Evolutionary conservation across 2,797 vertebrate genomes (phyloP).

Genomic region (Gallirallus australis): DNA sequence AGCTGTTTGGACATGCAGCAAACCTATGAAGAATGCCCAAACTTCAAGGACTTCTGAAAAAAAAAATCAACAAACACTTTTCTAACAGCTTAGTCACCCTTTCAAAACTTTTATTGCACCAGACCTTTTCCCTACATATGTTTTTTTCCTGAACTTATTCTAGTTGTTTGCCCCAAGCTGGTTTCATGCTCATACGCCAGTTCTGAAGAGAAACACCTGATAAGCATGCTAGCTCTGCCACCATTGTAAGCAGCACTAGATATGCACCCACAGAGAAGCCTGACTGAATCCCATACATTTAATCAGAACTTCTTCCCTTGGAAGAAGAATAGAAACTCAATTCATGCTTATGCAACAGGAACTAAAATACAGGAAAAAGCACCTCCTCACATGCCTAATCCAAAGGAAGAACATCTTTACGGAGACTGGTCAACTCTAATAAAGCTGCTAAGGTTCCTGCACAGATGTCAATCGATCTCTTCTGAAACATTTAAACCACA

Average conservation of each 20-base stretch:
- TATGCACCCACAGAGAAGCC: background rate
- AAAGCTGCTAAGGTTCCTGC: background rate
- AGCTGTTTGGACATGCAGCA: background rate
- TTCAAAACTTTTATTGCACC: background rate
- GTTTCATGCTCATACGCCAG: background rate
- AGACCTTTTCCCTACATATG: background rate
- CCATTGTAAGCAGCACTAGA: background rate
- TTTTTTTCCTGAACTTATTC: background rate
- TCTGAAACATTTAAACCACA: background rate
- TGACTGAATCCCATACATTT: background rate
- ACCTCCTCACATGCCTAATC: background rate
- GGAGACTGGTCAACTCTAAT: background rate
- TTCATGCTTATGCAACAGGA: background rate
- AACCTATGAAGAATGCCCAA: background rate
- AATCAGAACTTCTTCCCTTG: background rate
- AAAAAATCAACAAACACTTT: background rate
- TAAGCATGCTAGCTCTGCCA: background rate
- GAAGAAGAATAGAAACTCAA: background rate
- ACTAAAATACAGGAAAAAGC: background rate
- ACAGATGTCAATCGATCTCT: background rate
- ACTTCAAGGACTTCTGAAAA: background rate
- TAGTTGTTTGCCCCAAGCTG: background rate
- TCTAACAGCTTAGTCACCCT: background rate
- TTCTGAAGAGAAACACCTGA: background rate
- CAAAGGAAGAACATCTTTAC: background rate